Conservation (phyloP, 37 sponge, comb jelly and placozoan genomes). For the Mnemiopsis leidyi region DNA sequence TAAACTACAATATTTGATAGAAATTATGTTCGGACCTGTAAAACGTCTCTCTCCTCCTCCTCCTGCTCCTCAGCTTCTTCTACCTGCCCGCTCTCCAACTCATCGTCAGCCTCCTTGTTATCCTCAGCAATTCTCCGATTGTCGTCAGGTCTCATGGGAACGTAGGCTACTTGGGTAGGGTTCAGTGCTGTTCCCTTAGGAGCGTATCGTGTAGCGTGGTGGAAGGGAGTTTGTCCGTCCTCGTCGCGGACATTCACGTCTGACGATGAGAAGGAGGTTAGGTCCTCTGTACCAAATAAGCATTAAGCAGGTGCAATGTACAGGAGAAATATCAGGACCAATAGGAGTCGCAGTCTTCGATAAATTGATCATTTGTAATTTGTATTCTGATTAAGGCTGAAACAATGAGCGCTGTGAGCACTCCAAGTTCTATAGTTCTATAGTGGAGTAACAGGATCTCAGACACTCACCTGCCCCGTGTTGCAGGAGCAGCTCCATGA, state of each 20-base stretch:
- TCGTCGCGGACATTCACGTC: constrained; percentile 34
- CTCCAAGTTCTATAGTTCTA: too few species aligned
- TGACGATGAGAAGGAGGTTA: too few species aligned
- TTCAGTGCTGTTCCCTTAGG: constrained; percentile 62
- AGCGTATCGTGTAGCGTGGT: constrained; percentile 57
- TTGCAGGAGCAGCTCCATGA: constrained; percentile 30
- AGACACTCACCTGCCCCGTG: constrained; percentile 5
- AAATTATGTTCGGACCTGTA: not conserved
- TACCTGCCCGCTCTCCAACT: not conserved
- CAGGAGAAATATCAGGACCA: too few species aligned
- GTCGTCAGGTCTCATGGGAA: not conserved
- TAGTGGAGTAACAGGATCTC: too few species aligned
- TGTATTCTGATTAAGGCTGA: too few species aligned
- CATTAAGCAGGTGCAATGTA: too few species aligned
- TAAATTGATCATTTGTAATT: too few species aligned
- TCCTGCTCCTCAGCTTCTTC: not conserved
- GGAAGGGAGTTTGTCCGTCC: constrained; percentile 47
- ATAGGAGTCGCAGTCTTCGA: too few species aligned
- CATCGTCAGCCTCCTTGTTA: not conserved
- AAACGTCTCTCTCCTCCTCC: not conserved
- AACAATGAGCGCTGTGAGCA: too few species aligned
- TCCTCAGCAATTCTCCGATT: not conserved
- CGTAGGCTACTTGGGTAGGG: not conserved
- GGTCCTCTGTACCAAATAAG: too few species aligned
- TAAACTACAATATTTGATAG: too few species aligned